These are phyloP conservation scores for Stigmatopora argus DNA, from an alignment of 2,113 vertebrate species.

Conservation along the genomic window DNA sequence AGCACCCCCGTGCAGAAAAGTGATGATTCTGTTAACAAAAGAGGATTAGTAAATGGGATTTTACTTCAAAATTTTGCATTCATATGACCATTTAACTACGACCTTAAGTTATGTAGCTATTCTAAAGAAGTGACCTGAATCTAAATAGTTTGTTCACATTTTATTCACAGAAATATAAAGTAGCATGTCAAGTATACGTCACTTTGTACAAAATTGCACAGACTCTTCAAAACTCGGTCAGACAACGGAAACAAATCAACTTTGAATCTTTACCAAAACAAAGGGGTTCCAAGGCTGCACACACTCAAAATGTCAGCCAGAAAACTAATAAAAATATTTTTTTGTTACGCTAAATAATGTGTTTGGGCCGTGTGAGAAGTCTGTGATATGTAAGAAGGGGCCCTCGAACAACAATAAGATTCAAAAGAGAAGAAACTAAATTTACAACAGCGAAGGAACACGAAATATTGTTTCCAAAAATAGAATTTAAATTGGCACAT, in stretches of 20 bases:
- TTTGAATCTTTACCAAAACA: constrained; percentile 38
- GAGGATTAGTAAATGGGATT: too few relatives aligned
- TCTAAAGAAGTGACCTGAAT: background rate
- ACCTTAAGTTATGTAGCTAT: too few relatives aligned
- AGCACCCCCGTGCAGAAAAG: background rate
- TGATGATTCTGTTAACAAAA: background rate
- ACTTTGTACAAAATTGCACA: constrained; percentile 78
- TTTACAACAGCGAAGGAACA: constrained; percentile 64
- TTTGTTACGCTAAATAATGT: constrained; percentile 26
- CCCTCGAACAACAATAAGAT: constrained; percentile 55
- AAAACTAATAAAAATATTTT: constrained; percentile 36
- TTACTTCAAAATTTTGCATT: too few relatives aligned
- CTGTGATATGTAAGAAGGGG: constrained; percentile 52
- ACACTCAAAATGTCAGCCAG: constrained; percentile 68
- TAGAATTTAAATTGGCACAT: constrained; percentile 72
- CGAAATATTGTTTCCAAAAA: constrained; percentile 66
- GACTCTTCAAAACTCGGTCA: constrained; percentile 69
- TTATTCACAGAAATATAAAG: constrained; percentile 81
- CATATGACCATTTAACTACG: background rate
- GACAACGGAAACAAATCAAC: constrained; percentile 50
- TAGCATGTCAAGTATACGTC: constrained; percentile 71
- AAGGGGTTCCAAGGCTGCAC: constrained; percentile 66
- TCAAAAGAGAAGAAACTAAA: constrained; percentile 45
- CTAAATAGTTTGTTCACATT: constrained; percentile 58
- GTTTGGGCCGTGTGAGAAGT: constrained; percentile 21